phyloP scores from a whole-genome alignment of 2,113 vertebrate species.

The Micronycteris hirsuta region DNA sequence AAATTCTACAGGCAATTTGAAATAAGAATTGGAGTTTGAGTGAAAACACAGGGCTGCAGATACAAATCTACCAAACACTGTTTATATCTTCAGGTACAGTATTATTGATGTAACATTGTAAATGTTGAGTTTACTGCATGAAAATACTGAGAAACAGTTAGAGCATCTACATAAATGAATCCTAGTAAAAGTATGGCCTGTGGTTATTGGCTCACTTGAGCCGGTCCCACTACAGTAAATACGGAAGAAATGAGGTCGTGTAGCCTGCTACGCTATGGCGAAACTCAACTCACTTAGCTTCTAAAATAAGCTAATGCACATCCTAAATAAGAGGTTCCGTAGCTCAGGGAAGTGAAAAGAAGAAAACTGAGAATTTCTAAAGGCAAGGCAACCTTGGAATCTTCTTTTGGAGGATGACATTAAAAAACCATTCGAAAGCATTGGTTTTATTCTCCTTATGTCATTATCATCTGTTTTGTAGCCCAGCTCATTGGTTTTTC shows the following conservation, averaged over 20 bases:
- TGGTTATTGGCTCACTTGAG: background rate
- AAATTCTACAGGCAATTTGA: background rate
- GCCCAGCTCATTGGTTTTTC: background rate
- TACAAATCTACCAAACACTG: background rate
- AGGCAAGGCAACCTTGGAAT: background rate
- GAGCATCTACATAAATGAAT: background rate
- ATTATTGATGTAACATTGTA: background rate
- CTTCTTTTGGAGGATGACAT: background rate
- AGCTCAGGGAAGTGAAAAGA: background rate
- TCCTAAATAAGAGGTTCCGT: background rate
- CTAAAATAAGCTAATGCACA: background rate
- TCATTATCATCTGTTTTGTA: background rate
- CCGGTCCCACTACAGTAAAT: background rate
- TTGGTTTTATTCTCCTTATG: background rate
- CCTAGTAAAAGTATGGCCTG: background rate
- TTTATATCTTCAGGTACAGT: background rate
- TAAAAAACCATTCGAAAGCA: background rate
- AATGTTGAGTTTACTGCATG: background rate
- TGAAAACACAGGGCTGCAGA: background rate
- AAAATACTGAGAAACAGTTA: constrained; percentile 15
- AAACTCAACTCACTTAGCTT: background rate
- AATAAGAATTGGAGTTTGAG: background rate
- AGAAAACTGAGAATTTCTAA: background rate
- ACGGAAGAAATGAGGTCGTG: background rate
- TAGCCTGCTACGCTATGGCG: background rate